Evolutionary conservation across 2,888 invertebrate species (phyloP).

Genomic region (Argyresthia albistria): DNA sequence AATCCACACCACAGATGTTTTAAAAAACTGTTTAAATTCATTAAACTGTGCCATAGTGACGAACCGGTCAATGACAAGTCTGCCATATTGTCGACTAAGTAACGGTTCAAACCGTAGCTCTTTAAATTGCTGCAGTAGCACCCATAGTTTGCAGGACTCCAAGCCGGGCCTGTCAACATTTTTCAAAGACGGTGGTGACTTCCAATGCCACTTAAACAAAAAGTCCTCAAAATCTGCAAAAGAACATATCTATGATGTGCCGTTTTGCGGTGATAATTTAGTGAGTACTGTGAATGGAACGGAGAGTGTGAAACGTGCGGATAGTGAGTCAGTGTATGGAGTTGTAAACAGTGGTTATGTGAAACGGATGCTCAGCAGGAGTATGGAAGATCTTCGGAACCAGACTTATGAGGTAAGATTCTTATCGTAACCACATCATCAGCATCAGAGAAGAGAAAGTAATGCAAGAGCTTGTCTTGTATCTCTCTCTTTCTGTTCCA

Average conservation of each 20-base stretch:
- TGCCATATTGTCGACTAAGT: conserved; percentile 50
- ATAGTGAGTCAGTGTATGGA: neutral
- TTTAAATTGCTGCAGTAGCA: conserved; percentile 31
- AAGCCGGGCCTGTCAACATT: conserved; percentile 16
- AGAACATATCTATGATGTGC: conserved; percentile 77
- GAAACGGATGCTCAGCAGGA: conserved; percentile 4
- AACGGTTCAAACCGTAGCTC: conserved; percentile 20
- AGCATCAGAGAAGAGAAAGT: no score
- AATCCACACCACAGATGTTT: conserved; percentile 26
- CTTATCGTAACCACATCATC: no score
- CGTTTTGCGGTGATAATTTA: conserved; percentile 36
- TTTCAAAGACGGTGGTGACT: conserved; percentile 28
- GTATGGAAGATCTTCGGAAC: conserved; percentile 6
- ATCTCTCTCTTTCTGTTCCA: no score
- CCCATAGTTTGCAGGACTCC: conserved; percentile 23
- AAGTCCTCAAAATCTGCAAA: conserved; percentile 54
- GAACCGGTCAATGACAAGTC: conserved; percentile 43
- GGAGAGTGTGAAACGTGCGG: neutral
- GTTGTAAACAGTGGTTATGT: neutral
- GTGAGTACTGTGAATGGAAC: conserved; percentile 16
- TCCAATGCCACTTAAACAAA: conserved; percentile 57
- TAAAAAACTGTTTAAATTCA: conserved; percentile 53
- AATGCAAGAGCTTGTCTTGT: no score
- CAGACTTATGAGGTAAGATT: neutral
- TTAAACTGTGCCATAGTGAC: conserved; percentile 48